Conservation (phyloP, 2,113 vertebrate species). For the Aphelocoma coerulescens region DNA sequence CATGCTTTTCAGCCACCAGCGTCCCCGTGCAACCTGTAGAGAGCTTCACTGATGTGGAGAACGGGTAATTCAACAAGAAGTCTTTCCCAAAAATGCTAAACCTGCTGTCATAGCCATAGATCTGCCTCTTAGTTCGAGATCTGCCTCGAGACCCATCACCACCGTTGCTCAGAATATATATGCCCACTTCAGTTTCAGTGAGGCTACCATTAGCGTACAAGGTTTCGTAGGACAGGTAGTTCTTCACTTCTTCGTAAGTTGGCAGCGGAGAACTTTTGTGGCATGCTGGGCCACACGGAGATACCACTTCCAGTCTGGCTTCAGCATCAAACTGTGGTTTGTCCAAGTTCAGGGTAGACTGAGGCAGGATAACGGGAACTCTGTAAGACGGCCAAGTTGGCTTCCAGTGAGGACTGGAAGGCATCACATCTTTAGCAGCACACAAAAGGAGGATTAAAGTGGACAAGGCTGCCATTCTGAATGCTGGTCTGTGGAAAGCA, state of each 20-base stretch:
- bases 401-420: slow-evolving; percentile 65
- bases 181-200: slow-evolving; percentile 86
- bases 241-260: slow-evolving; percentile 83
- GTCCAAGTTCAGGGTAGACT: slow-evolving; percentile 76
- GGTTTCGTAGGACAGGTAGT: slow-evolving; percentile 89
- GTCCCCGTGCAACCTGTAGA: slow-evolving; percentile 95
- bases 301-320: slow-evolving; percentile 84
- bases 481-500: slow-evolving; percentile 55
- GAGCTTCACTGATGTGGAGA: slow-evolving; percentile 92
- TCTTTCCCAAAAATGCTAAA: slow-evolving; percentile 92
- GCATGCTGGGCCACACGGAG: slow-evolving; percentile 86
- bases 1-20: slow-evolving; percentile 88
- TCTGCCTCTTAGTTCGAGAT: slow-evolving; percentile 86
- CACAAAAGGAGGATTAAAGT: slow-evolving; percentile 74
- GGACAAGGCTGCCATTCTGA: slow-evolving; percentile 69
- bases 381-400: slow-evolving; percentile 87
- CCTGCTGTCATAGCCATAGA: slow-evolving; percentile 91
- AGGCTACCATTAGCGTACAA: slow-evolving; percentile 86
- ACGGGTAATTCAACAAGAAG: slow-evolving; percentile 90
- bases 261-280: slow-evolving; percentile 82
- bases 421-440: slow-evolving; percentile 50
- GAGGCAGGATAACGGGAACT: slow-evolving; percentile 87
- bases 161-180: slow-evolving; percentile 76
- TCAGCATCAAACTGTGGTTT: slow-evolving; percentile 82
- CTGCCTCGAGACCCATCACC: slow-evolving; percentile 32